Evolutionary conservation across 2,888 invertebrate species (phyloP).

Genomic region (Ceramica pisi): DNA sequence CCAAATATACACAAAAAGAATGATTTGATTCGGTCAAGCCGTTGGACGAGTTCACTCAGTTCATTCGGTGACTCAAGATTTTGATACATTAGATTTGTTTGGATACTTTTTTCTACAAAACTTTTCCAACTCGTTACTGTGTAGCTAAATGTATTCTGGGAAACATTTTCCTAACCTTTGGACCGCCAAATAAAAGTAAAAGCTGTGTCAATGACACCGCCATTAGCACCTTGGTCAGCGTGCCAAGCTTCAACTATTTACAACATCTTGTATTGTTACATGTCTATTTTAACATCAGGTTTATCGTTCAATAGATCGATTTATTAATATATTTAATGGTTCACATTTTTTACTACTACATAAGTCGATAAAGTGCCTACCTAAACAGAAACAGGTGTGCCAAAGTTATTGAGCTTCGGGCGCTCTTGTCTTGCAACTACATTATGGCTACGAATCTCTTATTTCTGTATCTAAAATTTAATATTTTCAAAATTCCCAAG

Average conservation of each 20-base stretch:
- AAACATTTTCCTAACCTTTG: slow-evolving; percentile 24
- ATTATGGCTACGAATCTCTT: neutral
- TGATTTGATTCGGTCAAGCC: too few species aligned
- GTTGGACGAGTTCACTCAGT: too few species aligned
- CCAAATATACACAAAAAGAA: too few species aligned
- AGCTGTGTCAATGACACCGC: slow-evolving; percentile 39
- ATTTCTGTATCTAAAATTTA: neutral
- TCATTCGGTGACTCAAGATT: too few species aligned
- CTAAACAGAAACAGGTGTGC: neutral
- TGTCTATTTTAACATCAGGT: neutral
- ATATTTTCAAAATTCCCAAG: neutral
- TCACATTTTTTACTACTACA: too few species aligned
- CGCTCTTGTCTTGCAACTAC: neutral
- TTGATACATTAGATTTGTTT: too few species aligned
- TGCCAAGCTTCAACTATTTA: slow-evolving; percentile 37
- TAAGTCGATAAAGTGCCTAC: too few species aligned
- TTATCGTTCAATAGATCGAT: neutral
- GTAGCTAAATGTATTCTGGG: neutral
- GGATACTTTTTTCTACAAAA: neutral
- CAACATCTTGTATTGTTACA: slow-evolving; percentile 19
- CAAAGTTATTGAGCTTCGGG: neutral
- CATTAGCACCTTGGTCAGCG: slow-evolving; percentile 21
- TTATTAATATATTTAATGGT: too few species aligned
- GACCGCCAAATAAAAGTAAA: slow-evolving; percentile 36
- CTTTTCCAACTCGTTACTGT: neutral